phyloP scores from a whole-genome alignment of 1,140 invertebrate species.

The Diorhabda sublineata region DNA sequence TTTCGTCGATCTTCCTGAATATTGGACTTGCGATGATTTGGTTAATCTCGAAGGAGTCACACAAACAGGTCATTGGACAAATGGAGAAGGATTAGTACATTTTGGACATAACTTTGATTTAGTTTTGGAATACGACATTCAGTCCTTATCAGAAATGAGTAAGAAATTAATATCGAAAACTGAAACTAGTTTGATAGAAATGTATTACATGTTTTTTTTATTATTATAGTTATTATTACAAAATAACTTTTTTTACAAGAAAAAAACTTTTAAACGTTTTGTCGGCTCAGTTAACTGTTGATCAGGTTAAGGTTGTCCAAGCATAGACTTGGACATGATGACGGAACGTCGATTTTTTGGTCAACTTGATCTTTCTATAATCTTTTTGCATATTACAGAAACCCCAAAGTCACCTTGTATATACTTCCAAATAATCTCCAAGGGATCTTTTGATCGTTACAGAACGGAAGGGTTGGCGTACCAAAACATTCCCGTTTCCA shows the following conservation, averaged over 20 bases:
- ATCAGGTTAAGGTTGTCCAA: too few relatives aligned
- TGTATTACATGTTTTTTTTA: not conserved
- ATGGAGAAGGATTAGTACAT: constrained; percentile 26
- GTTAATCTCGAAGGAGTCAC: constrained; percentile 31
- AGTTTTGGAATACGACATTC: constrained; percentile 33
- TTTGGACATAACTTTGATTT: constrained; percentile 38
- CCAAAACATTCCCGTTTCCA: constrained; percentile 32
- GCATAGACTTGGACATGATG: too few relatives aligned
- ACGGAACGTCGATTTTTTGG: too few relatives aligned
- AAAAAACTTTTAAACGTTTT: too few relatives aligned
- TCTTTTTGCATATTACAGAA: constrained; percentile 17
- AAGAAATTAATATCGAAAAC: not conserved
- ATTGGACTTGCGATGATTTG: constrained; percentile 29
- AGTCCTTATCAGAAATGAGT: constrained; percentile 18
- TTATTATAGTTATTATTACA: too few relatives aligned
- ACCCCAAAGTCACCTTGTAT: constrained; percentile 32
- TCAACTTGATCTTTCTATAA: too few relatives aligned
- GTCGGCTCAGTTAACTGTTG: too few relatives aligned
- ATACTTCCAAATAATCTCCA: constrained; percentile 42
- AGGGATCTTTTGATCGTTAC: constrained; percentile 37
- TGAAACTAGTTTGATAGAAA: not conserved
- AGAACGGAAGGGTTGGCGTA: constrained; percentile 41
- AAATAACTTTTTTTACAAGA: too few relatives aligned
- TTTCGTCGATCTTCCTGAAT: constrained; percentile 35
- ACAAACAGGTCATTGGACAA: constrained; percentile 29